A percentile compares a stretch with the other conserved stretches of the same genome.
phyloP scores from a whole-genome alignment of 1,140 invertebrate genomes.

The Metopolophium dirhodum region DNA sequence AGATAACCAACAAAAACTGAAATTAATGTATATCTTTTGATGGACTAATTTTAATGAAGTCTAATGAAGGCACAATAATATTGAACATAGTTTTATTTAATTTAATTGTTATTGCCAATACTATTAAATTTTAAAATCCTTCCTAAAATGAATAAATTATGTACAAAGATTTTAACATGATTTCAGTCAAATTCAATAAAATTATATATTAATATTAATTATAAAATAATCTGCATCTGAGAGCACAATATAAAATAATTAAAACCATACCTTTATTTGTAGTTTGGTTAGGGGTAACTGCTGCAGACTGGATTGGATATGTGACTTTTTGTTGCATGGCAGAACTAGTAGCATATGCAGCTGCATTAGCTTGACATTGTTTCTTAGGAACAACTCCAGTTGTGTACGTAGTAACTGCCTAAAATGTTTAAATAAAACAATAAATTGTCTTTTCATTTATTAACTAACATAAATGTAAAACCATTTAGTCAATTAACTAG shows the following conservation, averaged over 20 bases:
- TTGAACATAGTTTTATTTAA: background rate
- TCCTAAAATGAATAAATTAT: background rate
- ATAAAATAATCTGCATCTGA: no score
- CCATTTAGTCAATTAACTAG: background rate
- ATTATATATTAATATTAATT: no score
- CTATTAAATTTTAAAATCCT: background rate
- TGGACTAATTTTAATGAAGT: background rate
- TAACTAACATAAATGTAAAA: background rate
- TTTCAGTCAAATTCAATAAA: no score
- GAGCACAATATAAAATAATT: background rate
- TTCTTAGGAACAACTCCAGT: conserved; percentile 49
- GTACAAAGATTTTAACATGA: background rate
- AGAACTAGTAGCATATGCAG: conserved; percentile 54
- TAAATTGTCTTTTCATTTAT: background rate
- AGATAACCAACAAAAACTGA: no score
- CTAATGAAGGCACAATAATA: background rate
- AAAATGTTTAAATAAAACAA: background rate
- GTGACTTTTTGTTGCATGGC: conserved; percentile 57
- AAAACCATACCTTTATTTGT: conserved; percentile 35
- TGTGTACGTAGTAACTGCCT: conserved; percentile 51
- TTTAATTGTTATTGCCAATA: background rate
- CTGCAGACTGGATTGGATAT: conserved; percentile 41
- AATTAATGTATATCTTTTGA: no score
- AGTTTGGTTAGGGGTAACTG: conserved; percentile 39
- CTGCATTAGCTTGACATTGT: conserved; percentile 53